Conservation (phyloP, 1,140 invertebrate genomes). For the Palaemon carinicauda region DNA sequence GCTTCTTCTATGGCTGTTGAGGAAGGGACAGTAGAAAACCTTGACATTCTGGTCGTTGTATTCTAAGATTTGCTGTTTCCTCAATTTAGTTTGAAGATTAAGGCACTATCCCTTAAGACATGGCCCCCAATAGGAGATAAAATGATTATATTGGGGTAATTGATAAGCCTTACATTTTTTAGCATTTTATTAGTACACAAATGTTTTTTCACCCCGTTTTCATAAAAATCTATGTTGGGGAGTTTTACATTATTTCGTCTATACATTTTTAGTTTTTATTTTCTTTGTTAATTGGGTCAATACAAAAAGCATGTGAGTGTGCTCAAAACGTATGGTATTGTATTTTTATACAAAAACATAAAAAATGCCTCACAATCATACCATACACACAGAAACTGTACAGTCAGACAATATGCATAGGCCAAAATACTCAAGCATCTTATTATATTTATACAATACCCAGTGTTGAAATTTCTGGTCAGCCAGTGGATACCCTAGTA, state of each 20-base stretch:
- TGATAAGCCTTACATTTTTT: neutral
- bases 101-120: no score
- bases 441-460: neutral
- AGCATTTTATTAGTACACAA: conserved; percentile 60
- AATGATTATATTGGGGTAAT: neutral
- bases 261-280: conserved; percentile 59
- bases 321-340: conserved; percentile 59
- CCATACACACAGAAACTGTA: conserved; percentile 58
- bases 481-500: neutral
- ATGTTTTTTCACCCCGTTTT: conserved; percentile 60
- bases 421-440: conserved; percentile 33
- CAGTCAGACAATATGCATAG: conserved; percentile 53
- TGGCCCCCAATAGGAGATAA: no score
- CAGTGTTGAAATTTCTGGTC: conserved; percentile 11
- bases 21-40: no score
- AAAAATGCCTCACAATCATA: conserved; percentile 58
- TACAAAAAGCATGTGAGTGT: conserved; percentile 61
- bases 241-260: conserved; percentile 60
- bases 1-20: no score
- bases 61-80: no score
- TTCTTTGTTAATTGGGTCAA: conserved; percentile 60
- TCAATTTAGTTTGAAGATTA: no score
- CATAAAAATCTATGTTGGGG: conserved; percentile 61
- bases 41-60: no score
- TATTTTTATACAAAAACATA: conserved; percentile 60